phyloP scores from a whole-genome alignment of 1,140 invertebrate species.

The Eupristina koningsbergeri region DNA sequence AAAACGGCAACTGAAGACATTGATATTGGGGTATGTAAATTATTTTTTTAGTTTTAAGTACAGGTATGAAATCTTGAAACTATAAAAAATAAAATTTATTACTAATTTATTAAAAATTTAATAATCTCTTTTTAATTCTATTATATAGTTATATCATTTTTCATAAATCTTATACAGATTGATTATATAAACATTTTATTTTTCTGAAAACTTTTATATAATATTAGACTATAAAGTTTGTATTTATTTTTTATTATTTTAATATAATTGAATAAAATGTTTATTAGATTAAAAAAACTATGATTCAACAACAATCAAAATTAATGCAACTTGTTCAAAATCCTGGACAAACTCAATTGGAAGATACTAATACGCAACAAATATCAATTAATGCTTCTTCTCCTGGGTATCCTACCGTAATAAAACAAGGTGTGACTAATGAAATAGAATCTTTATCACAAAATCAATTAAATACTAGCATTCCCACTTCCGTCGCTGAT shows the following conservation, averaged over 20 bases:
- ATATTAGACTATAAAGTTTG: too few species aligned
- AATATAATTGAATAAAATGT: background rate
- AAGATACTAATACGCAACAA: constrained; percentile 36
- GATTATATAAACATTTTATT: too few species aligned
- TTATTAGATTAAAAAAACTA: constrained; percentile 23
- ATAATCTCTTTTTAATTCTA: background rate
- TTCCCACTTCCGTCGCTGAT: constrained; percentile 28
- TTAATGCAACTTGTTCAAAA: constrained; percentile 50
- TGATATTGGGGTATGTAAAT: constrained; percentile 34
- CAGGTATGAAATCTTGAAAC: background rate
- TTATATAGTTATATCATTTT: background rate
- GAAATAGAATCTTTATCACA: constrained; percentile 48
- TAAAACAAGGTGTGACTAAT: background rate
- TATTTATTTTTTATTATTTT: too few species aligned
- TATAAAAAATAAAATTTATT: background rate
- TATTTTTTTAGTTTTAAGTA: background rate
- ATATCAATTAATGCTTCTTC: constrained; percentile 37
- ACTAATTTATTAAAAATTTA: background rate
- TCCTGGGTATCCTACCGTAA: constrained; percentile 31
- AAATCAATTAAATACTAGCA: constrained; percentile 40
- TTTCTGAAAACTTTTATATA: too few species aligned
- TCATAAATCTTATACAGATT: background rate
- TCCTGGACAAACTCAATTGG: constrained; percentile 49
- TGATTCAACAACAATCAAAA: constrained; percentile 18
- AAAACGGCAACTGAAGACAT: constrained; percentile 30